These are phyloP conservation scores for Zootermopsis nevadensis DNA, from an alignment of 2,888 invertebrate species.

Conservation along the genomic window DNA sequence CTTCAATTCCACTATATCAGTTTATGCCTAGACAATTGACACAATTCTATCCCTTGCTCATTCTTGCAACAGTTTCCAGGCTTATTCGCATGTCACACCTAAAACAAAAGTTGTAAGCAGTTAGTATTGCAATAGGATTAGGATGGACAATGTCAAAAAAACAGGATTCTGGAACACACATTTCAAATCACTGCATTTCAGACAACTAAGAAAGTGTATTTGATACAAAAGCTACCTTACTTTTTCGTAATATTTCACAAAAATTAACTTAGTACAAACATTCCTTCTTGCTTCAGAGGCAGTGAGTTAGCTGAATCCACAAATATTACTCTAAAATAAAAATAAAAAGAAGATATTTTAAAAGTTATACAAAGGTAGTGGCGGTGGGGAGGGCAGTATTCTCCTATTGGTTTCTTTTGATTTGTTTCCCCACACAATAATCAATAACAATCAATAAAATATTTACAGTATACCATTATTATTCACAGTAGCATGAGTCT, in stretches of 20 bases:
- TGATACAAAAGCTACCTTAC: slow-evolving; percentile 20
- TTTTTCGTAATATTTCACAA: slow-evolving; percentile 14
- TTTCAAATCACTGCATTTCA: background rate
- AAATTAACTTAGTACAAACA: slow-evolving; percentile 40
- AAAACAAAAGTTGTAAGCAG: too few relatives aligned
- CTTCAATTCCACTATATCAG: too few relatives aligned
- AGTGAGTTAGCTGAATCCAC: slow-evolving; percentile 31
- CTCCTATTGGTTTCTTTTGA: background rate
- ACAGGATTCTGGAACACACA: too few relatives aligned
- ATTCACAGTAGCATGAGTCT: background rate
- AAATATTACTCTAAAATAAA: background rate
- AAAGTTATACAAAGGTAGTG: background rate
- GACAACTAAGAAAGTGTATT: slow-evolving; percentile 8
- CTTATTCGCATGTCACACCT: too few relatives aligned
- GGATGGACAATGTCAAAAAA: too few relatives aligned
- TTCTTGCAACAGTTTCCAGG: too few relatives aligned
- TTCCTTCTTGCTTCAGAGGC: slow-evolving; percentile 10
- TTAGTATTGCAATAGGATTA: too few relatives aligned
- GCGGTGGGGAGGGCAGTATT: background rate
- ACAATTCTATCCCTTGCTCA: too few relatives aligned
- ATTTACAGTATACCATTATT: background rate
- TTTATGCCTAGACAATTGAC: too few relatives aligned
- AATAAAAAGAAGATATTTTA: background rate
- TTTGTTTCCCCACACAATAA: background rate
- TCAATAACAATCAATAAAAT: slow-evolving; percentile 6